Conservation (phyloP, 2,888 invertebrate species). For the Stramonita haemastoma region DNA sequence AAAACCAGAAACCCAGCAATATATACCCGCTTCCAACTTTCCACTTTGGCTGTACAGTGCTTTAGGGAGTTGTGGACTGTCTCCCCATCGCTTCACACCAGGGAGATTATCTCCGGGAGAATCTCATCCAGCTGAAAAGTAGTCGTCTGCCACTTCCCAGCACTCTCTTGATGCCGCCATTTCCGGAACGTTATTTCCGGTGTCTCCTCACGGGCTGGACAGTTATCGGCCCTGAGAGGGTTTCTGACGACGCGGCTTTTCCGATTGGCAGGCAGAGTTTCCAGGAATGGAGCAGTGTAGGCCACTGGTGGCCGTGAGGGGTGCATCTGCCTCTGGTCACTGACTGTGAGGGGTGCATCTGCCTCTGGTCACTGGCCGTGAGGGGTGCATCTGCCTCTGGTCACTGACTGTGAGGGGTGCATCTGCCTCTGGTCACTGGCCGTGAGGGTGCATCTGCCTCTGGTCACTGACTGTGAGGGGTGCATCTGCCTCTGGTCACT, state of each 20-base stretch:
- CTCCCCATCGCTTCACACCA: not conserved
- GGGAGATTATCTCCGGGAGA: constrained; percentile 18
- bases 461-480: too few relatives aligned
- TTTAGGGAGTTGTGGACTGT: not conserved
- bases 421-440: too few relatives aligned
- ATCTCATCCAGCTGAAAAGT: constrained; percentile 19
- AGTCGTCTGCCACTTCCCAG: not conserved
- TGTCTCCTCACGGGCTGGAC: not conserved
- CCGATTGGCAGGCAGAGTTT: not conserved
- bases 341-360: not conserved
- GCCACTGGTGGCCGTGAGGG: too few relatives aligned
- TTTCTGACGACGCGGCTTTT: not conserved
- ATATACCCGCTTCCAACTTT: not conserved
- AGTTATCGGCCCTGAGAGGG: constrained; percentile 20
- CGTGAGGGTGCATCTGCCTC: too few relatives aligned
- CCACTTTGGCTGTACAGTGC: not conserved
- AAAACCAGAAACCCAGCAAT: not conserved
- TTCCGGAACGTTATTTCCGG: constrained; percentile 21
- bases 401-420: not conserved
- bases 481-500: too few relatives aligned
- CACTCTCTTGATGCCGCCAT: constrained; percentile 11
- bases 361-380: not conserved
- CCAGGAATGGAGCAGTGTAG: too few relatives aligned
- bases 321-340: too few relatives aligned
- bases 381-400: not conserved